These are phyloP conservation scores for Trichogramma evanescens DNA, from an alignment of 2,888 invertebrate species.

Conservation along the genomic window DNA sequence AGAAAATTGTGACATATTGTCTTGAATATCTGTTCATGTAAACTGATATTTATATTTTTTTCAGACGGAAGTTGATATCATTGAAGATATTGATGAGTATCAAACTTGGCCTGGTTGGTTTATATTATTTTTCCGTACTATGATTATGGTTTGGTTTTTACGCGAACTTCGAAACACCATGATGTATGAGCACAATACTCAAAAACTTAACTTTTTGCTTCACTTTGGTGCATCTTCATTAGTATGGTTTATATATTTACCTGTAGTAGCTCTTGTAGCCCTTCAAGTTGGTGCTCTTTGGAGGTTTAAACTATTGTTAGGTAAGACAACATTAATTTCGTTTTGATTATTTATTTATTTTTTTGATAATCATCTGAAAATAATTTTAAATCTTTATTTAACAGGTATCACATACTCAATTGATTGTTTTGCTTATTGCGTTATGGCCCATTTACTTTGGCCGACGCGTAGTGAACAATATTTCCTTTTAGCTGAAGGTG, in stretches of 20 bases:
- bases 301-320: constrained; percentile 88
- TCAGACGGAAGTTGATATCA: constrained; percentile 91
- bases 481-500: constrained; percentile 63
- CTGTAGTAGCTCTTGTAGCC: constrained; percentile 87
- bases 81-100: constrained; percentile 94
- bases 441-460: constrained; percentile 93
- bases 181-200: constrained; percentile 71
- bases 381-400: constrained; percentile 27
- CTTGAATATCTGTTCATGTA: neutral
- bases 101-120: constrained; percentile 98
- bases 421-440: constrained; percentile 89
- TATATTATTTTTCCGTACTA: constrained; percentile 75
- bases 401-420: constrained; percentile 91
- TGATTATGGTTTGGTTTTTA: constrained; percentile 86
- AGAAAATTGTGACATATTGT: neutral
- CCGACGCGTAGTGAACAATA: constrained; percentile 90
- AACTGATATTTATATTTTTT: constrained; percentile 29
- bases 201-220: constrained; percentile 84
- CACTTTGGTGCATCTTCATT: constrained; percentile 96
- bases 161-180: constrained; percentile 69
- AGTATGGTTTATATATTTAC: constrained; percentile 97
- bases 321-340: constrained; percentile 50
- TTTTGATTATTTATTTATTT: constrained; percentile 3
- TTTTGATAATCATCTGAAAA: neutral
- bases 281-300: constrained; percentile 89